Percentiles rank a stretch among this genome's conserved stretches.
Conservation (phyloP, 2,888 invertebrate species). For the Odontomyia ornata region DNA sequence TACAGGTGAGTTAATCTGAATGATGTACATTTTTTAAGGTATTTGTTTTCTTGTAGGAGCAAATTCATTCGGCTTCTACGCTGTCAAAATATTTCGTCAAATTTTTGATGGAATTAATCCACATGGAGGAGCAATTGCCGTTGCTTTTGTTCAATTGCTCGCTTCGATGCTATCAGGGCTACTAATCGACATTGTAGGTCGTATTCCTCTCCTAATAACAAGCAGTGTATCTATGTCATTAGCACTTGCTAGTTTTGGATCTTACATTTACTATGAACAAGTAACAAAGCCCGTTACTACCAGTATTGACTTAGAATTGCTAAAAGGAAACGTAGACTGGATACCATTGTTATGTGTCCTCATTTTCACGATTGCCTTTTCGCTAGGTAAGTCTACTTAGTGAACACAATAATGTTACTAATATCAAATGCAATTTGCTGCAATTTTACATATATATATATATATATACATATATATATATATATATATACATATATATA, state of each 20-base stretch:
- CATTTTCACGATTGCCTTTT: constrained; percentile 85
- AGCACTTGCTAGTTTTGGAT: constrained; percentile 85
- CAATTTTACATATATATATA: no score
- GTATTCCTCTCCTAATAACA: constrained; percentile 83
- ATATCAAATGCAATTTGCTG: no score
- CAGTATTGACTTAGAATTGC: constrained; percentile 45
- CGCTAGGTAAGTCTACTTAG: constrained; percentile 68
- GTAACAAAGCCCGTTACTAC: constrained; percentile 64
- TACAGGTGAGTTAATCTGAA: constrained; percentile 54
- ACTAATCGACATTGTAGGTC: constrained; percentile 85
- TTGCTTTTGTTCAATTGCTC: constrained; percentile 85
- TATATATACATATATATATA: no score
- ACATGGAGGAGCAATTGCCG: constrained; percentile 84
- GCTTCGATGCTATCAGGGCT: constrained; percentile 83
- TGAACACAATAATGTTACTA: background rate
- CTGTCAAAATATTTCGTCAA: constrained; percentile 85
- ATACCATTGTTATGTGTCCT: constrained; percentile 84
- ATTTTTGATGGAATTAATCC: constrained; percentile 85
- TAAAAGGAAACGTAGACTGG: constrained; percentile 75
- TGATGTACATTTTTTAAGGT: background rate
- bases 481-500: no score
- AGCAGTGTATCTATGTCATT: constrained; percentile 86
- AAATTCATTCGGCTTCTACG: constrained; percentile 85
- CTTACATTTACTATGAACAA: constrained; percentile 83
- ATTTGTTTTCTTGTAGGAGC: constrained; percentile 67